Percentiles rank a stretch among this genome's conserved stretches.
Conservation (phyloP, 2,797 vertebrate species). For the Chromis chromis region DNA sequence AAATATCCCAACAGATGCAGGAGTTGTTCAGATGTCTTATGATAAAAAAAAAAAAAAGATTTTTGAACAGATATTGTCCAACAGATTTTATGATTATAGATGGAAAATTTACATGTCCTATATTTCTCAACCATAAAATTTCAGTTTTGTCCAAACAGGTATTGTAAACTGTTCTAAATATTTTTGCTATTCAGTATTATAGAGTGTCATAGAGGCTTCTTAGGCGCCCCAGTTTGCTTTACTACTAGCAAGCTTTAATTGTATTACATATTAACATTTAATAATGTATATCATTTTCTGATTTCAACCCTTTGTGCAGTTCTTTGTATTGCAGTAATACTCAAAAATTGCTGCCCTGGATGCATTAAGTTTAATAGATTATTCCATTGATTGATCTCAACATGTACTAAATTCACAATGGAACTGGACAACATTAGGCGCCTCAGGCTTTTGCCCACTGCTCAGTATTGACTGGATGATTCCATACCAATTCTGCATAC, state of each 20-base stretch:
- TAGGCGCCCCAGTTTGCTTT: not conserved
- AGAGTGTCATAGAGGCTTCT: not conserved
- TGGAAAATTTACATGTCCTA: not conserved
- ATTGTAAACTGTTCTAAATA: not conserved
- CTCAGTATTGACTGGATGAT: constrained; percentile 35
- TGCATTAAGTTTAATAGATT: constrained; percentile 1
- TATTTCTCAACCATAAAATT: too few relatives aligned
- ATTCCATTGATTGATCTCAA: constrained; percentile 24
- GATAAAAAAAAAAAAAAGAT: too few relatives aligned
- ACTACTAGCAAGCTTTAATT: not conserved
- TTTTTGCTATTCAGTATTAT: not conserved
- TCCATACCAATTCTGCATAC: constrained; percentile 8
- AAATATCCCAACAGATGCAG: too few relatives aligned
- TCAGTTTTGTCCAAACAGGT: not conserved
- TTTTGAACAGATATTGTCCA: too few relatives aligned
- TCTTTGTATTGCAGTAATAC: not conserved
- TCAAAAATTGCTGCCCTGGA: not conserved
- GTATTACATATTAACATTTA: not conserved
- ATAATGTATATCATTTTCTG: not conserved
- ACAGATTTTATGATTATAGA: not conserved
- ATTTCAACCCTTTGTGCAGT: not conserved
- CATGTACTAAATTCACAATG: constrained; percentile 21
- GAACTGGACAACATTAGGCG: constrained; percentile 11
- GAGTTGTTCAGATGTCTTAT: too few relatives aligned
- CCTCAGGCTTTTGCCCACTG: constrained; percentile 32